Conservation (phyloP, 2,888 invertebrate species). For the Piscicola geometra region DNA sequence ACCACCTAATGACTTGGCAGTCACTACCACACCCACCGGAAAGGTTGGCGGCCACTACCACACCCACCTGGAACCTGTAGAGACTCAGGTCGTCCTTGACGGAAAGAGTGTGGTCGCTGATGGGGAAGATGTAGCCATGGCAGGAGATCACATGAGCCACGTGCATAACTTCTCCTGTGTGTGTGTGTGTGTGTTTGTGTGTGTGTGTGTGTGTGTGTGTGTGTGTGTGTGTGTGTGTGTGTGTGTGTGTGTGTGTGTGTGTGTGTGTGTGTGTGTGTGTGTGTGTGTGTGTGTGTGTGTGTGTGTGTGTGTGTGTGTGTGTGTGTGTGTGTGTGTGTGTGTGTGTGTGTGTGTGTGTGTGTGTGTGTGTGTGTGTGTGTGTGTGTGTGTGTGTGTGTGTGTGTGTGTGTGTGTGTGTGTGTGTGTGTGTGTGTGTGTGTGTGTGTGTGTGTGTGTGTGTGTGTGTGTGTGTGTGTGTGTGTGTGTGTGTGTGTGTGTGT, state of each 20-base stretch:
- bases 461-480: no score
- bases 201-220: slow-evolving; percentile 15
- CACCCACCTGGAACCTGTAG: not conserved
- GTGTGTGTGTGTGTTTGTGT: slow-evolving; percentile 14
- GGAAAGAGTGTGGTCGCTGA: not conserved
- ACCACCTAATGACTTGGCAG: no score
- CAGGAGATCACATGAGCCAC: no score
- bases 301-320: slow-evolving; percentile 15
- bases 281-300: slow-evolving; percentile 6
- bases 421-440: no score
- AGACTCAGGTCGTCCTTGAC: not conserved
- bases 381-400: no score
- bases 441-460: no score
- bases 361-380: no score
- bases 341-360: no score
- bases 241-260: not conserved
- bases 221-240: slow-evolving; percentile 15
- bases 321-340: slow-evolving; percentile 15
- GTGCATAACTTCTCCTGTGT: slow-evolving; percentile 7
- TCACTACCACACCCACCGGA: not conserved
- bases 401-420: no score
- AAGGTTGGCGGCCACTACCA: not conserved
- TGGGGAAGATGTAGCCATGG: no score
- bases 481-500: no score
- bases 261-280: not conserved